Evolutionary conservation across 1,140 invertebrate genomes (phyloP), one percentile per base, ranked within the genome.

Genomic region (Carposina sasakii): DNA sequence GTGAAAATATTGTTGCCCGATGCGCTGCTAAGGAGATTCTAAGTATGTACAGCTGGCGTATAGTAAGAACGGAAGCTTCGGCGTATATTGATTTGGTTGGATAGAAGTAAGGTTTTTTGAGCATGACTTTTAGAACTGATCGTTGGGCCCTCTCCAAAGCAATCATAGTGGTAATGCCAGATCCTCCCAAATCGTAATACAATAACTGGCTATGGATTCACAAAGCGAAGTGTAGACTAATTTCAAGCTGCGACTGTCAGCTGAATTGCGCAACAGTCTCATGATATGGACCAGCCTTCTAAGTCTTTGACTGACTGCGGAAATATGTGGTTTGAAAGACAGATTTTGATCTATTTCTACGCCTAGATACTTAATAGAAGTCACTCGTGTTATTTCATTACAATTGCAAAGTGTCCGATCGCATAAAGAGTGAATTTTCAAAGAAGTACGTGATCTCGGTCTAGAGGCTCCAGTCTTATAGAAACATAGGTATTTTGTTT

Each of bases 101-200:
- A 22, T 52, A 47, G 15, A 41, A 34, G 13, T 45, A 52, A 12
- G 46, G 50, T 31, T 49, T 52, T 21, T 43, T 45, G 9, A 37
- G 22, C 49, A 57, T 57, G 10, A 52, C 39, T 28, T 57, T 57
- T 1, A 57, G 22, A 15, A 57, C 40, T 21, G 54, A 34, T 26
- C 52, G 13, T 34, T 55, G 52, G 2, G 52, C 52, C 22, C 54
- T 42, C 22, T 57, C 54, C 10, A 50, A 5, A 4, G 13, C 8
- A n/a, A 58, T 22, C 28, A 58, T 22, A 10, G 15, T 10, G 3
- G 41, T 46, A 12, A 19, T 43, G 4, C 24, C 46, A 26, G 56
- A 47, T 13, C 48, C 43, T 45, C 51, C 50, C 56, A 57, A 1
- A 26, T 30, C 4, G 31, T 22, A 13, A 57, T 46, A 22, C 45